A percentile compares a stretch with the other conserved stretches of the same genome.
Conservation (phyloP, 2,888 invertebrate genomes). For the Oxystoma pomonae region DNA sequence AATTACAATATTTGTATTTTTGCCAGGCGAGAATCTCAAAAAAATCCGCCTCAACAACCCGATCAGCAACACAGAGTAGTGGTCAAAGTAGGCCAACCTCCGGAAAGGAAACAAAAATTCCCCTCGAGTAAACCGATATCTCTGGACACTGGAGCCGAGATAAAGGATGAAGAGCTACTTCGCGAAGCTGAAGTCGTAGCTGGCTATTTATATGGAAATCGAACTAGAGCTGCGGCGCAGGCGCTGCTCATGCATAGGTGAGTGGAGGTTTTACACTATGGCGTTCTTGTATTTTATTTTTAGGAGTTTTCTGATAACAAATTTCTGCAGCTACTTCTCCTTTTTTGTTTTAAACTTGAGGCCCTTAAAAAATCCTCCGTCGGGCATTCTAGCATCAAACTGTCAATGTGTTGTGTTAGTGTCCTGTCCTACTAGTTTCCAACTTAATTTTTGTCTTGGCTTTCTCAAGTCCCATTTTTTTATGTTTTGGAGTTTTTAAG, state of each 20-base stretch:
- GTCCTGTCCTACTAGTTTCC: too few relatives aligned
- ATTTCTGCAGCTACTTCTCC: not conserved
- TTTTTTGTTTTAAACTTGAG: not conserved
- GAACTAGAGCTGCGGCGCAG: conserved; percentile 52
- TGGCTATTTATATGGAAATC: conserved; percentile 53
- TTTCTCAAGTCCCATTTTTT: too few relatives aligned
- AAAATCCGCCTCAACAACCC: conserved; percentile 44
- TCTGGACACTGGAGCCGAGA: conserved; percentile 20
- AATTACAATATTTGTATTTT: too few relatives aligned
- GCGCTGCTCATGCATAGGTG: conserved; percentile 44
- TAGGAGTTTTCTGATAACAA: not conserved
- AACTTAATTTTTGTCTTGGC: too few relatives aligned
- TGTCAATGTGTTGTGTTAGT: too few relatives aligned
- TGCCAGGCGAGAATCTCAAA: conserved; percentile 18
- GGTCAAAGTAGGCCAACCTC: conserved; percentile 40
- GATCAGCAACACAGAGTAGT: conserved; percentile 42
- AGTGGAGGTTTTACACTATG: not conserved
- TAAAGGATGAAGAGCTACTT: conserved; percentile 49
- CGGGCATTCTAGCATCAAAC: too few relatives aligned
- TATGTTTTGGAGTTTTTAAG: too few relatives aligned
- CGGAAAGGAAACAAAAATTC: not conserved
- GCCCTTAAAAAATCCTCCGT: too few relatives aligned
- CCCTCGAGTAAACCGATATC: conserved; percentile 10
- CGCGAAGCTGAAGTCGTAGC: conserved; percentile 55
- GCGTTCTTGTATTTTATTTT: too few relatives aligned